Evolutionary conservation across 2,888 invertebrate species (phyloP).

Genomic region (Lasioglossum lativentre): DNA sequence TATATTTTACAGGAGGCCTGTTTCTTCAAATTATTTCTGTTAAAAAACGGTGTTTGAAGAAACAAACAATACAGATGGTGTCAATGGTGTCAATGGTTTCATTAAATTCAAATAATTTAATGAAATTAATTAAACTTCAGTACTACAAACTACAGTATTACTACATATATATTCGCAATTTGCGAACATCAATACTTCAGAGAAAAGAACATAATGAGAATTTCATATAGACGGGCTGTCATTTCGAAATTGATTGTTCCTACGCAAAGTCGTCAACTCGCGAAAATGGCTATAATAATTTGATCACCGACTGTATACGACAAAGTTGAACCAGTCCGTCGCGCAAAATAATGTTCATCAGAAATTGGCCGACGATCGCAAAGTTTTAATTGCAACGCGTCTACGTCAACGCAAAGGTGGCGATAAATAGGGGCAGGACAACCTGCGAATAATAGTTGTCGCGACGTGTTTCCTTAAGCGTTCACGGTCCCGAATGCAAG

Average conservation of each 20-base stretch:
- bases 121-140: neutral
- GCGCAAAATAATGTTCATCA: neutral
- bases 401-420: neutral
- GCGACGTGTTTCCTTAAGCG: constrained; percentile 13
- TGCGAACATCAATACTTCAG: neutral
- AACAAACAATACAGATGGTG: neutral
- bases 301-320: neutral
- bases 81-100: too few relatives aligned
- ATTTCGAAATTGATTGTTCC: neutral
- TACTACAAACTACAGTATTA: neutral
- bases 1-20: neutral
- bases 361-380: neutral
- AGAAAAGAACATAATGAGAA: neutral
- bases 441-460: constrained; percentile 2
- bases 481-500: constrained; percentile 10
- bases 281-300: neutral
- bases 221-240: neutral
- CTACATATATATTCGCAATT: neutral
- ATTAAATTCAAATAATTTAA: neutral
- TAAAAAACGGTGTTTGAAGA: neutral
- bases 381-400: neutral
- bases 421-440: constrained; percentile 5
- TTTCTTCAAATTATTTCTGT: neutral
- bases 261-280: neutral
- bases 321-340: neutral